Evolutionary conservation across 1,140 invertebrate genomes (phyloP), one percentile per base, ranked within the genome.

Genomic region (Bombus waltoni): DNA sequence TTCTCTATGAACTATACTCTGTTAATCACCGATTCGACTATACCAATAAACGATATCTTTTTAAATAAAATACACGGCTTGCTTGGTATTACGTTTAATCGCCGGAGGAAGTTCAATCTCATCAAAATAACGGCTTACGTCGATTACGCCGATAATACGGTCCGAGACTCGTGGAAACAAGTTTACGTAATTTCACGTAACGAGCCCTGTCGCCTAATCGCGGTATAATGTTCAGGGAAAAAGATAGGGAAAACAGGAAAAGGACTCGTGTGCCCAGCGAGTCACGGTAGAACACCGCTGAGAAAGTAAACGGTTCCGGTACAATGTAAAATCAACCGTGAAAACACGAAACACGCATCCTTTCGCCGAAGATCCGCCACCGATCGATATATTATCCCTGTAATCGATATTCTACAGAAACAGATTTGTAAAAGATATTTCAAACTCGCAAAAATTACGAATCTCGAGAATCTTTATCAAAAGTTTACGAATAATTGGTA

Each of bases 91-190:
- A 65, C 8, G 42, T 42, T 80, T 38, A 25, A 53, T 88, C 68
- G 87, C 77, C 72, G 77, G 83, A 82, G 89, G 81, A 86, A 91
- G 81, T 86, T 85, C 47, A 83, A 84, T 87, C 87, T 78, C 90
- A 91, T 90, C 72, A 91, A 91, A 89, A 70, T 90, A 91, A 89
- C 89, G 87, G 80, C 73, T 88, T 74, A 59, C 32, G 38, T 44
- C 68, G 81, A 88, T 90, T 87, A 86, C 74, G 15, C 53, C 35
- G 75, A 59, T 73, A 89, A 84, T 83, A 83, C 76, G 71, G 70
- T 84, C 71, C 82, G 75, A 79, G 83, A 87, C 78, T 77, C 65
- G 68, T 82, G 75, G 73, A 90, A 91, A 89, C 70, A 32, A 85
- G 68, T 80, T 88, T 88, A 44, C 81, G 73, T 88, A 87, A 91